Percentiles rank a stretch among this genome's conserved stretches.
These are phyloP conservation scores for Palythoa grandiflora DNA, from an alignment of 92 coral and sea anemone species.

Conservation along the genomic window DNA sequence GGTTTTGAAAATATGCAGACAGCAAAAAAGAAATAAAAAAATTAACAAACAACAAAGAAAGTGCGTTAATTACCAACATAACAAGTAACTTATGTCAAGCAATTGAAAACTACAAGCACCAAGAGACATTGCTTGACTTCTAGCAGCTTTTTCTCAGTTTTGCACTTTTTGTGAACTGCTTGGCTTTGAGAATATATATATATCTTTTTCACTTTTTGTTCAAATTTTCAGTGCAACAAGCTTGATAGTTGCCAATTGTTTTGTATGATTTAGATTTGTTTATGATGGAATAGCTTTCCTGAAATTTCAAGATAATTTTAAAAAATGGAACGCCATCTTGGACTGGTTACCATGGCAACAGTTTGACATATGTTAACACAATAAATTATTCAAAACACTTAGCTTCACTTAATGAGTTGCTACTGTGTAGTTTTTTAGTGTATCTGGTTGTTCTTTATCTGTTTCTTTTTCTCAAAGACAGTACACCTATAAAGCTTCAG, in stretches of 20 bases:
- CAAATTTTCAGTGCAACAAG: slow-evolving; percentile 16
- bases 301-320: neutral
- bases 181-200: slow-evolving; percentile 20
- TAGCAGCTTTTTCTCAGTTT: neutral
- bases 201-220: slow-evolving; percentile 11
- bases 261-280: slow-evolving; percentile 17
- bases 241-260: slow-evolving; percentile 23
- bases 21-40: slow-evolving; percentile 1
- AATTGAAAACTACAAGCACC: slow-evolving; percentile 31
- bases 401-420: neutral
- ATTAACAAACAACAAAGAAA: slow-evolving; percentile 5
- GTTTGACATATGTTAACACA: slow-evolving; percentile 16
- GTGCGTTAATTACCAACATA: neutral
- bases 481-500: slow-evolving; percentile 12
- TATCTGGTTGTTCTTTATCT: neutral
- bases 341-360: slow-evolving; percentile 26
- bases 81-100: neutral
- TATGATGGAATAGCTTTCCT: neutral
- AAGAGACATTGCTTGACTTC: no score
- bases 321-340: neutral
- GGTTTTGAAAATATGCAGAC: slow-evolving; percentile 28
- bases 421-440: slow-evolving; percentile 3
- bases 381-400: slow-evolving; percentile 7
- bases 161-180: slow-evolving; percentile 6
- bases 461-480: slow-evolving; percentile 23